Base-by-base conservation (phyloP, 1,140 invertebrate genomes). In the Teleopsis dalmanni region DNA sequence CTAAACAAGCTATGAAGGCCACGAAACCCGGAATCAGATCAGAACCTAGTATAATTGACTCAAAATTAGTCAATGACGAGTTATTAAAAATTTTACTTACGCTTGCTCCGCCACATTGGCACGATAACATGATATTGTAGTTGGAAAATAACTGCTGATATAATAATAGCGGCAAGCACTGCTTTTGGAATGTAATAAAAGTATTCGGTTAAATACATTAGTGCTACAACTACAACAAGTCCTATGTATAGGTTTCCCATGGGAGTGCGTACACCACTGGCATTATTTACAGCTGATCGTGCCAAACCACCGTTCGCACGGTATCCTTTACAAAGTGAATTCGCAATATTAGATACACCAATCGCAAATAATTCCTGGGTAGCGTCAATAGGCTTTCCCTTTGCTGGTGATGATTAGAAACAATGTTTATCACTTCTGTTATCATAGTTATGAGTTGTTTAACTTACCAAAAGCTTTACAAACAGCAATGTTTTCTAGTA, bases 231-330 rank as follows among this genome's bases (percentile, higher is more conserved):
- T 2, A 90, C 85, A 34, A 90, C 75, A 9, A 78, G 55, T 43
- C 87, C 87, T 79, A 72, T 66, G 13, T 68, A 68, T 10, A 95
- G 58, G 11, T 91, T 89, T 23, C 84, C 88, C 46, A 92, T 67
- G 1, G 90, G 85, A n/a, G 91, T 94, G 57, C 83, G 79, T 1
- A 92, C 91, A 11, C 92, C 92, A 58, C 88, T 91, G 43, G 85
- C 82, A 63, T 93, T 88, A 64, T 92, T 90, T 0, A 97, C 89
- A 21, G 92, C 92, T 55, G 90, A 67, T 51, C 90, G 78, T 8
- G 85, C 85, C 21, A 92, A 75, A 16, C 87, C 88, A 26, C 88
- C 92, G 18, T 88, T 88, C 6, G 88, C 82, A 9, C 92, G 92
- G 67, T 87, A 91, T 1, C 87, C 73, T 69, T 84, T 83, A 49